Evolutionary conservation across 1,140 invertebrate species (phyloP).

Genomic region (Nephila pilipes): DNA sequence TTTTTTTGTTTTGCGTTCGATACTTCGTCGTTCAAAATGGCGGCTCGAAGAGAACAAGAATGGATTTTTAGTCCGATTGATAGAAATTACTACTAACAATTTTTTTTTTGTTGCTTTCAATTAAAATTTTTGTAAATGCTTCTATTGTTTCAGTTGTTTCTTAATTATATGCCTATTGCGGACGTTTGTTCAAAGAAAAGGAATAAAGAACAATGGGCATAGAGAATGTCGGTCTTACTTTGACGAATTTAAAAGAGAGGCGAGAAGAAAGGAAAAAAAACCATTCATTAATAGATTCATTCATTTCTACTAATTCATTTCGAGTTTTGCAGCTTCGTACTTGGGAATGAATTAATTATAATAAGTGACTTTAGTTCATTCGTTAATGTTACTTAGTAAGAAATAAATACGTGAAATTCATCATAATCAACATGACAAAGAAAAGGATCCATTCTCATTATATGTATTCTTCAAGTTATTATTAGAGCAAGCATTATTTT

Average conservation of each 20-base stretch:
- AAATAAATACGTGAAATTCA: too few relatives aligned
- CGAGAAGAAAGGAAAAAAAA: background rate
- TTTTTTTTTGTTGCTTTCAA: background rate
- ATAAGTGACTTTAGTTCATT: background rate
- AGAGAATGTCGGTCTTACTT: background rate
- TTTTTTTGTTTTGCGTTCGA: background rate
- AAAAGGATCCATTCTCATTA: too few relatives aligned
- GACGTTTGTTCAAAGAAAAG: background rate
- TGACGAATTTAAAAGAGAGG: background rate
- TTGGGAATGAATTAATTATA: background rate
- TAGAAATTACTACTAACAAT: too few relatives aligned
- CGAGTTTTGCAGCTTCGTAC: background rate
- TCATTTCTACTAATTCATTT: background rate
- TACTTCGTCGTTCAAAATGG: background rate
- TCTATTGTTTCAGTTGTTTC: conserved; percentile 4
- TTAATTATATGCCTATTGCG: background rate
- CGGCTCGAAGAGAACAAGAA: background rate
- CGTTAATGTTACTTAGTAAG: too few relatives aligned
- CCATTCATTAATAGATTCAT: background rate
- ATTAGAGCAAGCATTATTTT: too few relatives aligned
- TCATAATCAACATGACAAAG: too few relatives aligned
- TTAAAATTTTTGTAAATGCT: conserved; percentile 4
- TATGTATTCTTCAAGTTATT: too few relatives aligned
- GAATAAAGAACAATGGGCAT: background rate
- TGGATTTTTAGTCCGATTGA: background rate